Conservation (phyloP, 2,113 vertebrate genomes). For the Heliornis fulica region DNA sequence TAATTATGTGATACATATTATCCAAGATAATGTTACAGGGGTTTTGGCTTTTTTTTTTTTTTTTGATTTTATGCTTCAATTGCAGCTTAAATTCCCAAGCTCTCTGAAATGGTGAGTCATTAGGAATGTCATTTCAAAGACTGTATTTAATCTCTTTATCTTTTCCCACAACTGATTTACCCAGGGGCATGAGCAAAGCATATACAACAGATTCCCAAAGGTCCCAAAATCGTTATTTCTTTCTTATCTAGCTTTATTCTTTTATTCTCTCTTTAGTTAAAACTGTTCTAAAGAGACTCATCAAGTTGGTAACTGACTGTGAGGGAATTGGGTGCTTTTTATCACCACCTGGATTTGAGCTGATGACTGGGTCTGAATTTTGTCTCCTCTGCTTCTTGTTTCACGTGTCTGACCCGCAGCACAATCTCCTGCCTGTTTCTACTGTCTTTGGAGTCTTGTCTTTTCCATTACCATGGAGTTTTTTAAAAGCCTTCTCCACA, state of each 20-base stretch:
- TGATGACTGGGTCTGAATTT: neutral
- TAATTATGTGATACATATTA: constrained; percentile 13
- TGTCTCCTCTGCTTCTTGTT: neutral
- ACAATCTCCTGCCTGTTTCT: neutral
- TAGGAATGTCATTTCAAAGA: constrained; percentile 46
- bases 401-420: neutral
- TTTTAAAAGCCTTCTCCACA: neutral
- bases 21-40: neutral
- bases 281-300: constrained; percentile 7
- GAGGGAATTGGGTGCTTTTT: neutral
- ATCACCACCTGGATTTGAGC: neutral
- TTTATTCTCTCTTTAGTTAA: constrained; percentile 24
- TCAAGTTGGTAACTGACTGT: neutral
- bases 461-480: neutral
- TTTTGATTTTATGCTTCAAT: constrained; percentile 1
- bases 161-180: constrained; percentile 57
- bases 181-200: constrained; percentile 16
- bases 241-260: constrained; percentile 9
- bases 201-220: neutral
- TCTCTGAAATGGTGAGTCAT: constrained; percentile 43
- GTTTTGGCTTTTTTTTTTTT: neutral
- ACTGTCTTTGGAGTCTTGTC: neutral
- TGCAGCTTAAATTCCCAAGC: constrained; percentile 41
- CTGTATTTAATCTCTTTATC: constrained; percentile 57
- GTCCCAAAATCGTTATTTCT: neutral